A percentile compares a stretch with the other conserved stretches of the same genome.
Conservation (phyloP, 2,113 vertebrate genomes). For the Furnarius figulus region DNA sequence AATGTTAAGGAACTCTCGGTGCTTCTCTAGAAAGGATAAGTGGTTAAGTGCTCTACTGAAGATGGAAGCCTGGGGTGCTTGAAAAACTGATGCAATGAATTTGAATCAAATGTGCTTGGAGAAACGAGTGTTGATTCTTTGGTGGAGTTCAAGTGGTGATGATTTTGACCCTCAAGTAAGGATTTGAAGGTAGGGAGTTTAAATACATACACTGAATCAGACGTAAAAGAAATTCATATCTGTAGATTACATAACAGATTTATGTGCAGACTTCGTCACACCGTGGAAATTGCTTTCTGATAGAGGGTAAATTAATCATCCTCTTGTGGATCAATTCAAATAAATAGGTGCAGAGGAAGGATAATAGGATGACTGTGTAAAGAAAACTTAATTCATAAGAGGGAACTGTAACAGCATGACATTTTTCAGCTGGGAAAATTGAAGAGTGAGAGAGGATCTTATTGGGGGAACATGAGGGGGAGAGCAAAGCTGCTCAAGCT, state of each 20-base stretch:
- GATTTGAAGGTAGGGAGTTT: background rate
- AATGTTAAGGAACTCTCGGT: background rate
- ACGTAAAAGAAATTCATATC: background rate
- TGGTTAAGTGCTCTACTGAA: background rate
- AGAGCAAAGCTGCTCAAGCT: conserved; percentile 19
- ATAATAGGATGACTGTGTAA: conserved; percentile 12
- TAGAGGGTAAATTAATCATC: conserved; percentile 7
- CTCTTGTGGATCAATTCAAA: background rate
- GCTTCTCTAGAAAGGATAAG: background rate
- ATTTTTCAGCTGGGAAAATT: background rate
- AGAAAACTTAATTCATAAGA: background rate
- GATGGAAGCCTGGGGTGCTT: background rate
- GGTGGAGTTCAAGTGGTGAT: background rate
- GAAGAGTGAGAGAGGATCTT: background rate
- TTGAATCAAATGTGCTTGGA: background rate
- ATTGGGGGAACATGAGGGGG: background rate
- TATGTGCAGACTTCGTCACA: background rate
- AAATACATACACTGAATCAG: background rate
- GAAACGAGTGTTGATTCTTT: background rate
- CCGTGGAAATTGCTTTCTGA: background rate
- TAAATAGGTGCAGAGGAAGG: conserved; percentile 39
- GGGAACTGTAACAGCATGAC: background rate
- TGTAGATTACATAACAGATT: background rate
- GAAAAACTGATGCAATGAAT: background rate
- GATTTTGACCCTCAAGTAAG: background rate